Base-by-base conservation (phyloP, 2,113 vertebrate genomes). In the Anolis sagrei region DNA sequence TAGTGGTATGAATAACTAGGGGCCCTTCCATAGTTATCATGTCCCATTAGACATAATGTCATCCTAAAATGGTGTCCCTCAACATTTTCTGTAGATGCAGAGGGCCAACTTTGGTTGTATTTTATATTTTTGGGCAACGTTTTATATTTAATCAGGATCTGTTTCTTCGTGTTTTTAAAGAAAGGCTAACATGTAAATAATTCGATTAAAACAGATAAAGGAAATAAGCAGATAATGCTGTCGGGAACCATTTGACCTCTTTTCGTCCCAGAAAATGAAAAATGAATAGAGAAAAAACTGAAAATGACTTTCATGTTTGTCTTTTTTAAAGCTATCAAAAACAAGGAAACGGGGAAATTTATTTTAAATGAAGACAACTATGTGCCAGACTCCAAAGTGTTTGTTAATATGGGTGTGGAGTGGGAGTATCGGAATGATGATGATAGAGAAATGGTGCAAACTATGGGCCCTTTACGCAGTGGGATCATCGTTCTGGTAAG, bases 371-470 rank as follows among this genome's bases (percentile, higher is more conserved):
- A 97, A 83, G 97, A 98, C 77, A 97, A 96, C 51, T 95, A 98
- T 1, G 93, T 97, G 86, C 97, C 97, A 75, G 96, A 97, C 84
- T 97, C 97, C 49, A 97, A 95, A 89, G 95, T 97, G 0, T 97
- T 99, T 92, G 97, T 99, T 64, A 97, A 99, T 90, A 98, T 98
- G 95, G 99, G 99, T 0, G 95, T 98, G 86, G 98, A 99, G 93
- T 99, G 99, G 99, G 98, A 99, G 85, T 98, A 99, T 90, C 96
- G 97, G 77, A 98, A 98, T 8, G 98, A 98, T 19, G 97, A 98
- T 0, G 96, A 96, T 34, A 97, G 97, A 87, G 98, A 99, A 92
- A 98, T 97, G 0, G 95, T 99, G 89, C 98, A 99, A 95, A 98
- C 98, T 70, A 98, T 96, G 58, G 99, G 99, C 0, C 99, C 99